phyloP scores from a whole-genome alignment of 2,113 vertebrate species.

The Halichoeres trimaculatus region DNA sequence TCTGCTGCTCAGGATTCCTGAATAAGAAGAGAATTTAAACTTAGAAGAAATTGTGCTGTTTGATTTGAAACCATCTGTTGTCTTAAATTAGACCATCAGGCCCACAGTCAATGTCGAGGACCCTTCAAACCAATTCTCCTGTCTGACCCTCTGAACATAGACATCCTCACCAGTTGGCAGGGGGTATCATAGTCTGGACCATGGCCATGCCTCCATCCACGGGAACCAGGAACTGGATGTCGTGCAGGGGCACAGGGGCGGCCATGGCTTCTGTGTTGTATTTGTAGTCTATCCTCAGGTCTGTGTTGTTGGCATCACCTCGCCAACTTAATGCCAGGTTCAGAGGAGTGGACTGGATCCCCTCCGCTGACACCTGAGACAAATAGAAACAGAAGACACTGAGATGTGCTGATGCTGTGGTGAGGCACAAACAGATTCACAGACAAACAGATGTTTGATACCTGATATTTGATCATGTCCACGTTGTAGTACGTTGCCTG shows the following conservation, averaged over 20 bases:
- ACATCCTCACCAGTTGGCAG: slow-evolving; percentile 90
- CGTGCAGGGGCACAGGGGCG: slow-evolving; percentile 90
- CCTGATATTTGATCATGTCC: slow-evolving; percentile 99
- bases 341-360: slow-evolving; percentile 96
- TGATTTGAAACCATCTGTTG: neutral
- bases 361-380: slow-evolving; percentile 91
- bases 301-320: slow-evolving; percentile 90
- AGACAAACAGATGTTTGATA: slow-evolving; percentile 51
- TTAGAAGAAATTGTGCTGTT: neutral
- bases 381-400: neutral
- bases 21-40: slow-evolving; percentile 1
- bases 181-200: slow-evolving; percentile 94
- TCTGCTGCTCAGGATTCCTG: slow-evolving; percentile 95
- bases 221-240: slow-evolving; percentile 93
- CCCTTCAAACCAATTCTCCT: neutral
- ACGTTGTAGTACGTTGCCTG: slow-evolving; percentile 99
- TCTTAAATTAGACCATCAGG: neutral
- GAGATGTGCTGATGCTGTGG: neutral
- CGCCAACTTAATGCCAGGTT: slow-evolving; percentile 97
- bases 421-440: neutral
- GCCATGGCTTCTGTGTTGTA: slow-evolving; percentile 96
- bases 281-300: slow-evolving; percentile 97
- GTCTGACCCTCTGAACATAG: neutral
- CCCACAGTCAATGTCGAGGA: neutral
- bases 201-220: slow-evolving; percentile 91